Conservation (phyloP, 23 tunicate species). For the Styela clava region DNA sequence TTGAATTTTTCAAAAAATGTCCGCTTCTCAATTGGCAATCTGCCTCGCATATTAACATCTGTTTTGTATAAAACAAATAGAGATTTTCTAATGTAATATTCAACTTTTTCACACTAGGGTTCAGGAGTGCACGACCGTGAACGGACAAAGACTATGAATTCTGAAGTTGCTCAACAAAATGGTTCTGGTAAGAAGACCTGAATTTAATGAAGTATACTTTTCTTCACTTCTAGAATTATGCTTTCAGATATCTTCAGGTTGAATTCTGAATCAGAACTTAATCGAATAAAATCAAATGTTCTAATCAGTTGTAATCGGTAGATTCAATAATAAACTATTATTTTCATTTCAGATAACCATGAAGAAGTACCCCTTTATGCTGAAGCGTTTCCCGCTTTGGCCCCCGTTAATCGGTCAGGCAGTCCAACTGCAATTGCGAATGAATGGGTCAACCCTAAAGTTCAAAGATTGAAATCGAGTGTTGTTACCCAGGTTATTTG, state of each 20-base stretch:
- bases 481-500: conserved; percentile 80
- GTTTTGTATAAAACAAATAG: too few relatives aligned
- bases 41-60: too few relatives aligned
- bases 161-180: conserved; percentile 48
- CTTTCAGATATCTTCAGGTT: too few relatives aligned
- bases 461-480: conserved; percentile 60
- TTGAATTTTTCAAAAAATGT: too few relatives aligned
- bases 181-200: conserved; percentile 38
- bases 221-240: not conserved
- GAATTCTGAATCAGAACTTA: too few relatives aligned
- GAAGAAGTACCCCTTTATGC: conserved; percentile 73
- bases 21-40: too few relatives aligned
- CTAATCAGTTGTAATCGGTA: too few relatives aligned
- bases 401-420: conserved; percentile 32
- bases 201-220: not conserved
- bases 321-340: too few relatives aligned
- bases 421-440: conserved; percentile 63
- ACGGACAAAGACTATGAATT: conserved; percentile 91
- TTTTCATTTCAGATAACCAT: conserved; percentile 19
- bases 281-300: too few relatives aligned
- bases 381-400: conserved; percentile 93
- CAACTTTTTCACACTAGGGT: too few relatives aligned
- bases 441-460: conserved; percentile 82
- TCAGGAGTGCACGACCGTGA: conserved; percentile 84
- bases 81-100: too few relatives aligned